Base-by-base conservation (phyloP, 2,888 invertebrate species). In the Dryococelus australis region DNA sequence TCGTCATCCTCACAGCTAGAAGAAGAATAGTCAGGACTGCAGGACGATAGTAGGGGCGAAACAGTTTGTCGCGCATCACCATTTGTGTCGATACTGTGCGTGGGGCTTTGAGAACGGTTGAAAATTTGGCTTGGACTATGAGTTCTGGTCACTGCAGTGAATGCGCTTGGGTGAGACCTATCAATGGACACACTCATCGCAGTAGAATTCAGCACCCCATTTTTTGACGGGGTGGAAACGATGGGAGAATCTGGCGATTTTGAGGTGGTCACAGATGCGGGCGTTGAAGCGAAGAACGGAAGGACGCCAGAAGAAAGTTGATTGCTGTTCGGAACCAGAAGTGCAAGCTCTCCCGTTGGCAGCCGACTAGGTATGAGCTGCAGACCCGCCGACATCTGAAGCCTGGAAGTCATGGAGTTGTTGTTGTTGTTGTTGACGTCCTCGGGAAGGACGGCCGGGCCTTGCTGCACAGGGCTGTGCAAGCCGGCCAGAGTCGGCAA, bases 291-390 rank as follows among this genome's bases (percentile, higher is more conserved):
- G 43, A 87, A 87, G 53, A 87, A 85, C 10, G 87, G 87, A 92
- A 86, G 86, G 87, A 94, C 91, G 90, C 93, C 93, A 65, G 93
- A 93, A 0, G 94, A 93, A 43, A 93, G 91, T 2, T 91, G 91
- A 0, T 92, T 92, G 24, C 92, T 92, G 89, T 94, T 94, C 0
- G 97, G 97, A 87, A 97, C 91, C 0, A 97, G 95, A 26, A 97
- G 93, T 0, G 97, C 97, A 89, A 97, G 95, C 92, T 97, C 97
- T 0, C 97, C 97, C 91, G 97, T 97, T 35, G 97, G 95, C 27
- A 97, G 91, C 89, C 97, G 94, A 16, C 97, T 97, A 35, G 97
- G 97, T 24, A 97, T 96, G 86, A 97, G 93, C 89, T 97, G 97
- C 6, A 97, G 94, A 0, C 96, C 95, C 0, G 95, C 95, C 24